phyloP scores from a whole-genome alignment of 2,797 vertebrate genomes.

The Chelon labrosus region DNA sequence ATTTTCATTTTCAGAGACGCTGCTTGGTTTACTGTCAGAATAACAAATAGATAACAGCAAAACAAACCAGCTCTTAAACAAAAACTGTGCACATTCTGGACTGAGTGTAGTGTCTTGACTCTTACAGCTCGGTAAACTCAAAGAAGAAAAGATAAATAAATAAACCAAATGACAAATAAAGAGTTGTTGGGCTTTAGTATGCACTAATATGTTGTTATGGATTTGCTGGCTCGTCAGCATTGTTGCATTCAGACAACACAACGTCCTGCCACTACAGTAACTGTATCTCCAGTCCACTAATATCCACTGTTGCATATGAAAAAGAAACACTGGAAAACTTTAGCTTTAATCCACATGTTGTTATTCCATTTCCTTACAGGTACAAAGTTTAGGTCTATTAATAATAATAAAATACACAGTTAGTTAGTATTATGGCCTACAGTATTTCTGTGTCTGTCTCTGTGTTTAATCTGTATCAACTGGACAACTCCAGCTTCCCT shows the following conservation, averaged over 20 bases:
- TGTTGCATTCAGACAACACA: constrained; percentile 4
- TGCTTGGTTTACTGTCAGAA: constrained; percentile 82
- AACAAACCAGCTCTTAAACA: constrained; percentile 75
- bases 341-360: constrained; percentile 1
- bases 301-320: constrained; percentile 4
- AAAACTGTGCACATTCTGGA: constrained; percentile 62
- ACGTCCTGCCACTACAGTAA: constrained; percentile 6
- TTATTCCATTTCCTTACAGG: background rate
- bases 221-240: constrained; percentile 23
- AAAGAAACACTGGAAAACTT: constrained; percentile 4
- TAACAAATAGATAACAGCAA: constrained; percentile 84
- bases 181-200: constrained; percentile 25
- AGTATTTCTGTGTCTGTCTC: too few relatives aligned
- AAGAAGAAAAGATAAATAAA: constrained; percentile 29
- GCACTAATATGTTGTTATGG: constrained; percentile 34
- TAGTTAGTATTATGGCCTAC: too few relatives aligned
- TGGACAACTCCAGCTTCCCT: too few relatives aligned
- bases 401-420: too few relatives aligned
- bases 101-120: constrained; percentile 58
- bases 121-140: constrained; percentile 43
- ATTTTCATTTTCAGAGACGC: constrained; percentile 84
- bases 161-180: constrained; percentile 45
- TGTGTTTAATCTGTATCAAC: too few relatives aligned
- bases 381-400: background rate
- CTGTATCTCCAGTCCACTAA: background rate